Evolutionary conservation across 2,113 vertebrate genomes (phyloP).

Genomic region (Takifugu flavidus): DNA sequence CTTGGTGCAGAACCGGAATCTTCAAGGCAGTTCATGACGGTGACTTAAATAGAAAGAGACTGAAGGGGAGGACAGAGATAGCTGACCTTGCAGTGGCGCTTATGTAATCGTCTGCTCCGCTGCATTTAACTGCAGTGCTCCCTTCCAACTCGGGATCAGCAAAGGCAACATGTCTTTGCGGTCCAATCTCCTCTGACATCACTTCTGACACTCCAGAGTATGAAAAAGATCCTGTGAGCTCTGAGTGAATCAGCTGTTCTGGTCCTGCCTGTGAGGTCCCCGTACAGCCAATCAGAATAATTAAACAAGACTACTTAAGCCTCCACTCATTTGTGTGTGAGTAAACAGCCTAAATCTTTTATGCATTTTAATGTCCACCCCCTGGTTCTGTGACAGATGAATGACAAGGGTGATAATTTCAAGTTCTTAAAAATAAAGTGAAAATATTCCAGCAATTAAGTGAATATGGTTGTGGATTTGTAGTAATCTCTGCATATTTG

Average conservation of each 20-base stretch:
- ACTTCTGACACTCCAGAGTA: conserved; percentile 48
- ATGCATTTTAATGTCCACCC: conserved; percentile 89
- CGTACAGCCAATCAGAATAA: conserved; percentile 67
- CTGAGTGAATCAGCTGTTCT: conserved; percentile 60
- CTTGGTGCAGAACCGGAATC: conserved; percentile 42
- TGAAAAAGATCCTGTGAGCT: conserved; percentile 58
- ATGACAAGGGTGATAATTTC: conserved; percentile 44
- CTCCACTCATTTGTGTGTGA: conserved; percentile 83
- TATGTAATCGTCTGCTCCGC: conserved; percentile 72
- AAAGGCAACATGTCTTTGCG: conserved; percentile 62
- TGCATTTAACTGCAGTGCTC: conserved; percentile 66
- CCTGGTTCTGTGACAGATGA: conserved; percentile 65
- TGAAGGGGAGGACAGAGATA: conserved; percentile 62
- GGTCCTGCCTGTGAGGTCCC: conserved; percentile 58
- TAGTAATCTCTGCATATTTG: conserved; percentile 13
- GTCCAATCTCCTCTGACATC: conserved; percentile 64
- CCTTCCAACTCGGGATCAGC: conserved; percentile 60
- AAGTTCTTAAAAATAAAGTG: conserved; percentile 39
- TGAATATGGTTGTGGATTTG: conserved; percentile 49
- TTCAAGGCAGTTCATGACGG: conserved; percentile 43
- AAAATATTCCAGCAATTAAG: conserved; percentile 32
- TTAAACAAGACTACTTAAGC: conserved; percentile 75
- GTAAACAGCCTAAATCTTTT: conserved; percentile 87
- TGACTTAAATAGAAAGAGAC: conserved; percentile 60
- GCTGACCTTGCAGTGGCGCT: conserved; percentile 71